Evolutionary conservation across 2,113 vertebrate genomes (phyloP).

Genomic region (Clarias macrocephalus): DNA sequence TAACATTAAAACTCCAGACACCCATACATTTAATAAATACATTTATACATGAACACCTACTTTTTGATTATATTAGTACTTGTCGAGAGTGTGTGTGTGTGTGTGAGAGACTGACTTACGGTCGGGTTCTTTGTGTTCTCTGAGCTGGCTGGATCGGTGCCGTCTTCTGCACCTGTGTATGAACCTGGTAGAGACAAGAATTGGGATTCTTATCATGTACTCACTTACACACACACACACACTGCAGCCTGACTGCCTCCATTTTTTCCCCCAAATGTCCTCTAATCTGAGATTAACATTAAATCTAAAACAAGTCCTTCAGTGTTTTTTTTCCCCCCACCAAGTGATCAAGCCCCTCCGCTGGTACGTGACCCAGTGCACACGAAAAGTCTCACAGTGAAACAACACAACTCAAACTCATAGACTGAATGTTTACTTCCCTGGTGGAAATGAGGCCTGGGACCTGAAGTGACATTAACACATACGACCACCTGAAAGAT

Average conservation of each 20-base stretch:
- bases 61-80: background rate
- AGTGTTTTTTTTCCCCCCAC: too few species aligned
- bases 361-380: background rate
- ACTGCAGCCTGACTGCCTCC: background rate
- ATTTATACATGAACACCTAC: background rate
- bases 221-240: background rate
- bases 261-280: too few species aligned
- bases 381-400: background rate
- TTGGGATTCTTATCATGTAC: background rate
- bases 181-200: slow-evolving; percentile 67
- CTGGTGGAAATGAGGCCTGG: background rate
- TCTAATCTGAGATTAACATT: too few species aligned
- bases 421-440: background rate
- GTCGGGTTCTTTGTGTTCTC: slow-evolving; percentile 72
- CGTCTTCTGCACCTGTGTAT: slow-evolving; percentile 73
- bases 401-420: background rate
- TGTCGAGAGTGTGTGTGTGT: background rate
- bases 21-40: background rate
- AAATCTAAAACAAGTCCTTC: too few species aligned
- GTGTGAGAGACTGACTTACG: slow-evolving; percentile 75
- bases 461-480: background rate
- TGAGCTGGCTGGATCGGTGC: slow-evolving; percentile 63
- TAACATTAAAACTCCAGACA: background rate
- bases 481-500: background rate
- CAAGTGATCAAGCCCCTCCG: too few species aligned